Percentiles rank a stretch among this genome's conserved stretches.
These are phyloP conservation scores for Tyrophagus putrescentiae DNA, from an alignment of 1,140 invertebrate species.

Conservation along the genomic window DNA sequence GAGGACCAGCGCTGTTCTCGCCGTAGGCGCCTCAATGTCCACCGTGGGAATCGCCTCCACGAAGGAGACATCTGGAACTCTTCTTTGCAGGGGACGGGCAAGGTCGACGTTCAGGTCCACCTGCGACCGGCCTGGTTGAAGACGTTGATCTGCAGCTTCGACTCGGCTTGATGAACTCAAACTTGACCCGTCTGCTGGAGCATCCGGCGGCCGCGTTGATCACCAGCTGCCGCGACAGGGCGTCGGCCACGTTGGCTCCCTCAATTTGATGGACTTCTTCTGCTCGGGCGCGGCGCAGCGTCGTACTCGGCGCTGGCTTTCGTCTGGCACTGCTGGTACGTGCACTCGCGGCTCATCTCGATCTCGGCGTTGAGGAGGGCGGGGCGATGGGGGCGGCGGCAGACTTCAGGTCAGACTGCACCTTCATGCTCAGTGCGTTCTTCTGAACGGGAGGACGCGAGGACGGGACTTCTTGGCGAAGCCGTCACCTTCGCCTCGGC, in stretches of 20 bases:
- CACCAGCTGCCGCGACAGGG: neutral
- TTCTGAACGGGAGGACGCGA: too few species aligned
- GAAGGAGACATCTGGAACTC: conserved; percentile 13
- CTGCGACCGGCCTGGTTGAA: conserved; percentile 13
- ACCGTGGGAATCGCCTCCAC: conserved; percentile 9
- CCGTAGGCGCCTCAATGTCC: conserved; percentile 12
- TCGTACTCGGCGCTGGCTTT: conserved; percentile 9
- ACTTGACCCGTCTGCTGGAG: too few species aligned
- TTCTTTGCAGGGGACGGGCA: conserved; percentile 10
- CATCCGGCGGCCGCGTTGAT: too few species aligned
- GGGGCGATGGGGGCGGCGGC: too few species aligned
- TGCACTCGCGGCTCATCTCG: conserved; percentile 3
- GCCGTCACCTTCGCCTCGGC: conserved; percentile 2
- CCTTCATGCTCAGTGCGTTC: neutral
- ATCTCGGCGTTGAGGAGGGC: conserved; percentile 1
- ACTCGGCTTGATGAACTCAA: conserved; percentile 19
- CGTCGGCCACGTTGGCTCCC: conserved; percentile 2
- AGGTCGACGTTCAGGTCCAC: conserved; percentile 15
- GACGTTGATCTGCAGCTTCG: conserved; percentile 18
- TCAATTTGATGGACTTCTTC: conserved; percentile 16
- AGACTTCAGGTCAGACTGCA: conserved; percentile 10
- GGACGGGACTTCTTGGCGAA: conserved; percentile 5
- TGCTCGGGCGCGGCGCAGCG: too few species aligned
- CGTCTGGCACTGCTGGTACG: neutral
- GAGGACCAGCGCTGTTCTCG: too few species aligned